Evolutionary conservation across 2,797 vertebrate genomes (phyloP).

Genomic region (Argentina silus): DNA sequence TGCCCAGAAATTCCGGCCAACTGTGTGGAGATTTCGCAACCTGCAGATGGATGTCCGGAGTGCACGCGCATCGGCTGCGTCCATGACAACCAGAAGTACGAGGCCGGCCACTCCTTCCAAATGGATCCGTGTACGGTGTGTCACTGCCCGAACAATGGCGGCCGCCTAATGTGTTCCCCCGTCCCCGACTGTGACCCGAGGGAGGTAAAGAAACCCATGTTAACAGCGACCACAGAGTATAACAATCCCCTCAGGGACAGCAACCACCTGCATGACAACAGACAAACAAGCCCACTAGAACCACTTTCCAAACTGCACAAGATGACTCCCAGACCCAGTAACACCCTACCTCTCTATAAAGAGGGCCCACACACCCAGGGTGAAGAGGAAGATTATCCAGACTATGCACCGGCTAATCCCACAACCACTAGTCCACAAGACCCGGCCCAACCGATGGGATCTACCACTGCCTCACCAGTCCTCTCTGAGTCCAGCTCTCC

Average conservation of each 20-base stretch:
- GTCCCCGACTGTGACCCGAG: conserved; percentile 78
- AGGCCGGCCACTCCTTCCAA: conserved; percentile 89
- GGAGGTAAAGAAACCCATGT: conserved; percentile 45
- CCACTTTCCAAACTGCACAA: conserved; percentile 66
- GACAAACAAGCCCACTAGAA: conserved; percentile 73
- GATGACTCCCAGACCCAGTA: conserved; percentile 12
- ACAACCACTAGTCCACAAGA: conserved; percentile 54
- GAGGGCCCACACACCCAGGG: conserved; percentile 62
- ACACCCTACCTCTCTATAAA: conserved; percentile 31
- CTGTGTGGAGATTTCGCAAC: conserved; percentile 86
- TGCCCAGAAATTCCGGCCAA: conserved; percentile 90
- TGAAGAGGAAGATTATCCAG: conserved; percentile 66
- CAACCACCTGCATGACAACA: conserved; percentile 75
- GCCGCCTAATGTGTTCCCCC: conserved; percentile 88
- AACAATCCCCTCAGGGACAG: conserved; percentile 71
- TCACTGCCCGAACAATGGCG: conserved; percentile 89
- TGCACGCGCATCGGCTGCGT: conserved; percentile 87
- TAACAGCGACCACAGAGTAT: conserved; percentile 70
- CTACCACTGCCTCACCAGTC: conserved; percentile 34
- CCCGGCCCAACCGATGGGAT: conserved; percentile 47
- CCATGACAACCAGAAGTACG: conserved; percentile 83
- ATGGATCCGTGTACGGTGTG: conserved; percentile 88
- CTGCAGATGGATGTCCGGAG: conserved; percentile 83
- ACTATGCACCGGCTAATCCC: conserved; percentile 60
- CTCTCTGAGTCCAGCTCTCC: conserved; percentile 53